phyloP scores from a whole-genome alignment of 1,140 invertebrate species.

The Sweltsa coloradensis region DNA sequence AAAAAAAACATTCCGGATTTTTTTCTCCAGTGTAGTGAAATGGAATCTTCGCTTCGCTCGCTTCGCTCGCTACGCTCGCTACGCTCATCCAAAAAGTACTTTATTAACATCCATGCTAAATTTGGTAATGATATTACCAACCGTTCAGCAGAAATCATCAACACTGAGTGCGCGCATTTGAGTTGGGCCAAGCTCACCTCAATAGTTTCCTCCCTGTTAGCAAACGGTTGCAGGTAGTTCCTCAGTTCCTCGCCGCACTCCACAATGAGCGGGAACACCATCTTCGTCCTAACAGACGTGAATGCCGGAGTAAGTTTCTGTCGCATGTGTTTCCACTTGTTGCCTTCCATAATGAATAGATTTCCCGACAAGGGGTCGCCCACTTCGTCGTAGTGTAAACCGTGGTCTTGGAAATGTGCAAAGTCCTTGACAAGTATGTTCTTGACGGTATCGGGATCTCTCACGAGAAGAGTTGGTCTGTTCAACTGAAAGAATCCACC shows the following conservation, averaged over 20 bases:
- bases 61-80: too few species aligned
- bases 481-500: neutral
- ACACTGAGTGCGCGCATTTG: too few species aligned
- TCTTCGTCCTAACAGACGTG: slow-evolving; percentile 34
- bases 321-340: slow-evolving; percentile 33
- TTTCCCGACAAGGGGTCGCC: slow-evolving; percentile 12
- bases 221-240: neutral
- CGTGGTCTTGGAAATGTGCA: slow-evolving; percentile 38
- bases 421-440: slow-evolving; percentile 45
- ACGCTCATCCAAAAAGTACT: too few species aligned
- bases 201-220: slow-evolving; percentile 23
- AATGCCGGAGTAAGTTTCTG: slow-evolving; percentile 34
- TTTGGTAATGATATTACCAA: too few species aligned
- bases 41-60: too few species aligned
- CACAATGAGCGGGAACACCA: slow-evolving; percentile 26
- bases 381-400: slow-evolving; percentile 35
- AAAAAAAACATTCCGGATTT: too few species aligned
- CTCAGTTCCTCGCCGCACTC: neutral
- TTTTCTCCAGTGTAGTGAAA: too few species aligned
- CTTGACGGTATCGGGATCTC: slow-evolving; percentile 37
- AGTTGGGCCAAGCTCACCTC: too few species aligned
- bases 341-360: slow-evolving; percentile 11
- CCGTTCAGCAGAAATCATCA: too few species aligned
- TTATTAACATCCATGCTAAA: too few species aligned
- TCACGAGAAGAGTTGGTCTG: slow-evolving; percentile 23